Conservation (phyloP, 2,797 vertebrate genomes). For the Phoebastria nigripes region DNA sequence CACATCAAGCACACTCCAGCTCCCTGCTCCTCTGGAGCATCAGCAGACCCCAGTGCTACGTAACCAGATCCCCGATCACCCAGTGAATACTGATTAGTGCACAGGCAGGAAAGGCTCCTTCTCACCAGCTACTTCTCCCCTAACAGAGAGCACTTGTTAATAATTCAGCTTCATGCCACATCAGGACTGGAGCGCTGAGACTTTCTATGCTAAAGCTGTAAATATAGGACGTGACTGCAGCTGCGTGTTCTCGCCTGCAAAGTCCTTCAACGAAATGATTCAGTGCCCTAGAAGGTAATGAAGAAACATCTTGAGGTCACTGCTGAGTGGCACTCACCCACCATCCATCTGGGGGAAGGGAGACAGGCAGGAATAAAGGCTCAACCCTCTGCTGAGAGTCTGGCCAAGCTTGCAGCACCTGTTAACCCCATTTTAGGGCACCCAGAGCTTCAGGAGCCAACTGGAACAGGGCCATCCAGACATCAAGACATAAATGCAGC, state of each 20-base stretch:
- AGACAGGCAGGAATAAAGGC: not conserved
- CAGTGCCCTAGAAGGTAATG: constrained; percentile 7
- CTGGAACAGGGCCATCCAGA: not conserved
- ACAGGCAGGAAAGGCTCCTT: not conserved
- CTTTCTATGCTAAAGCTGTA: constrained; percentile 29
- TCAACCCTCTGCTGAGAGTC: not conserved
- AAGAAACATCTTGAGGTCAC: constrained; percentile 28
- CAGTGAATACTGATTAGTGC: not conserved
- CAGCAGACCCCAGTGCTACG: not conserved
- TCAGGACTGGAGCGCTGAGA: constrained; percentile 12
- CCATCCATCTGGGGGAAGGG: not conserved
- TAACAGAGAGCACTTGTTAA: constrained; percentile 38
- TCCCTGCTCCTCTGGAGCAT: not conserved
- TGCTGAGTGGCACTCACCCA: not conserved
- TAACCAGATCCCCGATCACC: not conserved
- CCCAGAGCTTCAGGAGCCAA: not conserved
- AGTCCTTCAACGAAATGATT: constrained; percentile 46
- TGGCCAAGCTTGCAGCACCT: not conserved
- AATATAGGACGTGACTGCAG: constrained; percentile 38
- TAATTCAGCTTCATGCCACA: constrained; percentile 49
- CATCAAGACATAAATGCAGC: not conserved
- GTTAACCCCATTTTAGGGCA: not conserved
- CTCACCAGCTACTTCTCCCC: not conserved
- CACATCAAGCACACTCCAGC: not conserved
- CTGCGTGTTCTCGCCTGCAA: not conserved